phyloP scores from a whole-genome alignment of 2,797 vertebrate species.

The Agapornis canus region DNA sequence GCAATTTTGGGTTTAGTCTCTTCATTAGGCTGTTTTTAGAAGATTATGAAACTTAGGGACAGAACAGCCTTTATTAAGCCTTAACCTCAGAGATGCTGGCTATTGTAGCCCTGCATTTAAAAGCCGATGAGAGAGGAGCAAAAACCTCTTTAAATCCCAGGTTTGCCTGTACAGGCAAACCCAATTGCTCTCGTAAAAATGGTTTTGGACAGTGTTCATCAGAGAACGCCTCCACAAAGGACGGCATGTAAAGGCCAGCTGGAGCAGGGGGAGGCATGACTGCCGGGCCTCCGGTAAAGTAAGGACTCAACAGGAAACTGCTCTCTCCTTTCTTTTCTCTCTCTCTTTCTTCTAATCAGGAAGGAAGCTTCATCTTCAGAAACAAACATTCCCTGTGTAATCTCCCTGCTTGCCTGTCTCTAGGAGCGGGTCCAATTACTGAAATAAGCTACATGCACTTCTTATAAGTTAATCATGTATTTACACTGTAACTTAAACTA shows the following conservation, averaged over 20 bases:
- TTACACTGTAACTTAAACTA: not conserved
- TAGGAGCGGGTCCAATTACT: not conserved
- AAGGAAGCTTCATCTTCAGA: slow-evolving; percentile 50
- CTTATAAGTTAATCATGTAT: not conserved
- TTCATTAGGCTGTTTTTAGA: not conserved
- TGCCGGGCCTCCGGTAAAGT: not conserved
- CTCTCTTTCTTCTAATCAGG: not conserved
- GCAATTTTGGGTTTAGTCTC: not conserved
- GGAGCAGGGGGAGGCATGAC: not conserved
- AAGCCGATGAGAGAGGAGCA: not conserved
- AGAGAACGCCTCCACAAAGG: not conserved
- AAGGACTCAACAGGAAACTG: slow-evolving; percentile 30
- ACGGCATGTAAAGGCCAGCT: not conserved
- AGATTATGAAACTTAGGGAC: not conserved
- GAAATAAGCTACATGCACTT: not conserved
- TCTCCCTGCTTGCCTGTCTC: not conserved
- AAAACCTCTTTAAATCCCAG: slow-evolving; percentile 1
- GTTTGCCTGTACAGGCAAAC: not conserved
- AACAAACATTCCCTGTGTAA: slow-evolving; percentile 20
- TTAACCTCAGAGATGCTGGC: not conserved
- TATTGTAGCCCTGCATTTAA: not conserved
- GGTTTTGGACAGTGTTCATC: not conserved
- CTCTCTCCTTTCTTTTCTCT: not conserved
- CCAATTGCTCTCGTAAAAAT: not conserved
- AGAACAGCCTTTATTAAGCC: slow-evolving; percentile 3